These are phyloP conservation scores for Drosophila pruinosa DNA, from an alignment of 1,140 invertebrate species.

Conservation along the genomic window DNA sequence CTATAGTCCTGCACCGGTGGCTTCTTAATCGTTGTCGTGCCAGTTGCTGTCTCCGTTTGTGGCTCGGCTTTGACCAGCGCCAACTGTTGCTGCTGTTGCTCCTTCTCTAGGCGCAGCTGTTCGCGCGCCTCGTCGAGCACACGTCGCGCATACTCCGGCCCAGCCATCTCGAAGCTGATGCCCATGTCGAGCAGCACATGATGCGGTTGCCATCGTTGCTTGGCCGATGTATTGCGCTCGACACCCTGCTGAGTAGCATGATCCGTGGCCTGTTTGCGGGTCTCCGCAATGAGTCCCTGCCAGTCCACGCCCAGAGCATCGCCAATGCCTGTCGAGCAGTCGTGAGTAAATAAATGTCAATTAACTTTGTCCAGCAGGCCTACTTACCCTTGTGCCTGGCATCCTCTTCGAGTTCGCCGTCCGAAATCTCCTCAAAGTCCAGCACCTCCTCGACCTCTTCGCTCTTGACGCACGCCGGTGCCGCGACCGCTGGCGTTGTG, in stretches of 20 bases:
- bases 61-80: slow-evolving; percentile 17
- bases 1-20: slow-evolving; percentile 49
- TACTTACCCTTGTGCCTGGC: slow-evolving; percentile 81
- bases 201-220: slow-evolving; percentile 90
- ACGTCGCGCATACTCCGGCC: slow-evolving; percentile 86
- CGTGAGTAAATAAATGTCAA: too few relatives aligned
- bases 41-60: slow-evolving; percentile 32
- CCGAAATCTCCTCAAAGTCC: slow-evolving; percentile 95
- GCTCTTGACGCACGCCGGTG: slow-evolving; percentile 60
- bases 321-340: slow-evolving; percentile 89
- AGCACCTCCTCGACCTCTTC: slow-evolving; percentile 86
- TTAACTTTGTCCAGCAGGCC: too few relatives aligned
- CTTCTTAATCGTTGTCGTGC: slow-evolving; percentile 1
- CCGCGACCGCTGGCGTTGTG: not conserved
- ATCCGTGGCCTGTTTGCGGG: slow-evolving; percentile 84
- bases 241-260: slow-evolving; percentile 78
- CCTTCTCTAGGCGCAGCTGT: slow-evolving; percentile 57
- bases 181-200: slow-evolving; percentile 89
- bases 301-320: slow-evolving; percentile 96
- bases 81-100: slow-evolving; percentile 8
- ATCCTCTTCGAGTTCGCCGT: slow-evolving; percentile 93
- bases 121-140: slow-evolving; percentile 82
- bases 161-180: slow-evolving; percentile 88
- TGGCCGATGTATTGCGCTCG: slow-evolving; percentile 84
- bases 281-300: slow-evolving; percentile 93